Percentiles rank a stretch among this genome's conserved stretches.
Evolutionary conservation across 2,888 invertebrate genomes (phyloP).

Genomic region (Cylloceria caligata): DNA sequence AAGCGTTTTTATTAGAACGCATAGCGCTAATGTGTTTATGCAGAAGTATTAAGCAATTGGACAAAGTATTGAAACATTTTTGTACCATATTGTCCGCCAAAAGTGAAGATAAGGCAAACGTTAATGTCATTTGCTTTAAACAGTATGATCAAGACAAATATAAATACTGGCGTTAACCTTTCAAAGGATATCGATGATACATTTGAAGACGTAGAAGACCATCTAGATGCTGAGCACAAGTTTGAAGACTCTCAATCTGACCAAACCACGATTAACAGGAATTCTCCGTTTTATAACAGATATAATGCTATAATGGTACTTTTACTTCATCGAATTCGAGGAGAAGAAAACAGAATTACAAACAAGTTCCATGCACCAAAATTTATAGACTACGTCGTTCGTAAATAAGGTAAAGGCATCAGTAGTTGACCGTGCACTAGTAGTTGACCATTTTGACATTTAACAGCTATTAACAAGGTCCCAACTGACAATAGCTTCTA

Average conservation of each 20-base stretch:
- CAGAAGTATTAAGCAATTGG: constrained; percentile 48
- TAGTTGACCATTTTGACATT: no score
- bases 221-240: background rate
- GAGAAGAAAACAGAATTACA: background rate
- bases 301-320: background rate
- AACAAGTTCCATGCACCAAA: constrained; percentile 56
- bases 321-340: background rate
- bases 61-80: constrained; percentile 56
- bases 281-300: constrained; percentile 57
- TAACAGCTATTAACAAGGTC: no score
- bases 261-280: constrained; percentile 25
- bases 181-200: background rate
- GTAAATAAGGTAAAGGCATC: no score
- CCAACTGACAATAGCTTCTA: no score
- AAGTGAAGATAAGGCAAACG: constrained; percentile 7
- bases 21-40: constrained; percentile 57
- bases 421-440: no score
- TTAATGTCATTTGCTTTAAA: constrained; percentile 24
- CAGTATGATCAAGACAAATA: constrained; percentile 4
- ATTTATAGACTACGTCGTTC: constrained; percentile 60
- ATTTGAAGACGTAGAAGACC: constrained; percentile 3
- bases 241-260: constrained; percentile 42
- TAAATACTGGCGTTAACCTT: background rate
- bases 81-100: constrained; percentile 29
- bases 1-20: constrained; percentile 63